These are phyloP conservation scores for Bombus sibiricus DNA, from an alignment of 1,140 invertebrate species.

Conservation along the genomic window DNA sequence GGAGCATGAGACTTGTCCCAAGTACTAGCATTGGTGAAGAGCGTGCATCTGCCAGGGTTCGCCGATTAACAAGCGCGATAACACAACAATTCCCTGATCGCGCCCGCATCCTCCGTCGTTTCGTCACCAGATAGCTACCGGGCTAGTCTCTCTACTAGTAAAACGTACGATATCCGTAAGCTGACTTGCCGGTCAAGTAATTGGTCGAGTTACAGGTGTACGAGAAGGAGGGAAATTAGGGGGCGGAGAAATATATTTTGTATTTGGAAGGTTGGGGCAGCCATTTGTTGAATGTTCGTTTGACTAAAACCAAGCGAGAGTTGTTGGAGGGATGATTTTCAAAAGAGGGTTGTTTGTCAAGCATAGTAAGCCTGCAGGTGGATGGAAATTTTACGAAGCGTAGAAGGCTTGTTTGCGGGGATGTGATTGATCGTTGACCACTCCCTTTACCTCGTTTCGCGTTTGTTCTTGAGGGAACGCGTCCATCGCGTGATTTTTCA, in stretches of 20 bases:
- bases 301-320: neutral
- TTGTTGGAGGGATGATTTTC: neutral
- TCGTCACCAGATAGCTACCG: neutral
- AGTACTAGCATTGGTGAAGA: constrained; percentile 5
- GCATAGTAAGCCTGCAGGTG: neutral
- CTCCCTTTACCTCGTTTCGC: neutral
- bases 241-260: neutral
- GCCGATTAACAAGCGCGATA: constrained; percentile 31
- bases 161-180: neutral
- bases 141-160: neutral
- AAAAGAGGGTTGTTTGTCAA: constrained; percentile 14
- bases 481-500: neutral
- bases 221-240: neutral
- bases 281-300: neutral
- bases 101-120: constrained; percentile 27
- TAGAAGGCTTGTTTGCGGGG: neutral
- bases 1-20: neutral
- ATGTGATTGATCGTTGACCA: constrained; percentile 15
- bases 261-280: neutral
- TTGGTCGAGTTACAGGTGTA: constrained; percentile 12
- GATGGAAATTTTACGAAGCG: constrained; percentile 20
- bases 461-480: neutral
- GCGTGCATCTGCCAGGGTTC: constrained; percentile 13
- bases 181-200: neutral
- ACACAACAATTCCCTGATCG: constrained; percentile 19